Conservation (phyloP, 1,140 invertebrate genomes). For the Zaprionus inermis region DNA sequence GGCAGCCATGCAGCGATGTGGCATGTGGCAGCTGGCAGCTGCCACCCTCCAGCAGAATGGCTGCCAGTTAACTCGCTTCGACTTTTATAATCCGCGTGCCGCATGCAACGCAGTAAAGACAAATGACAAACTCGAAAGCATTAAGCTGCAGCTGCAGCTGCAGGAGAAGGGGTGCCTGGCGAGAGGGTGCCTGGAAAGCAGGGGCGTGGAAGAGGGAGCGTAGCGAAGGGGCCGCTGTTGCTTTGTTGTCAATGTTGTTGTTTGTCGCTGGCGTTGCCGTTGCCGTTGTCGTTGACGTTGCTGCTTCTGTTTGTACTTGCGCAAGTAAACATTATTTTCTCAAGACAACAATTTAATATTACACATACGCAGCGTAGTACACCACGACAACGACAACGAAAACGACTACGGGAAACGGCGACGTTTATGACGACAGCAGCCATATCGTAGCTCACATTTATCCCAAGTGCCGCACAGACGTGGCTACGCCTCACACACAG, state of each 20-base stretch:
- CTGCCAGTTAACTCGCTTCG: slow-evolving; percentile 70
- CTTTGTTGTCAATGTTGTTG: slow-evolving; percentile 42
- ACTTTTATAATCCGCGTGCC: slow-evolving; percentile 76
- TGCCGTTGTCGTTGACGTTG: slow-evolving; percentile 35
- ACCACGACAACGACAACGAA: slow-evolving; percentile 29
- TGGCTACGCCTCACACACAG: slow-evolving; percentile 3
- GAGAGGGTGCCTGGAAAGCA: not conserved
- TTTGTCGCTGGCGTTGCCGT: slow-evolving; percentile 20
- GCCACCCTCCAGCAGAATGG: slow-evolving; percentile 4
- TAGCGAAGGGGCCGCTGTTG: slow-evolving; percentile 3
- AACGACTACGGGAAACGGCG: slow-evolving; percentile 16
- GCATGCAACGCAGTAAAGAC: slow-evolving; percentile 70
- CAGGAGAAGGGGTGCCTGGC: slow-evolving; percentile 4
- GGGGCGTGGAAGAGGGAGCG: too few relatives aligned
- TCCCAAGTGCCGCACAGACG: slow-evolving; percentile 20
- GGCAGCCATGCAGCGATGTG: slow-evolving; percentile 13
- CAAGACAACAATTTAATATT: slow-evolving; percentile 80
- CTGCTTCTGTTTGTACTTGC: slow-evolving; percentile 56
- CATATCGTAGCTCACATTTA: slow-evolving; percentile 48
- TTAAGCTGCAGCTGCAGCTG: slow-evolving; percentile 61
- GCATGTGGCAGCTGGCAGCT: slow-evolving; percentile 34
- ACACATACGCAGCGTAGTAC: slow-evolving; percentile 68
- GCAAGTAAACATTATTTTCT: slow-evolving; percentile 76
- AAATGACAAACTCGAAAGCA: slow-evolving; percentile 81
- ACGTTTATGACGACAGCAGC: slow-evolving; percentile 35